Evolutionary conservation across 1,140 invertebrate genomes (phyloP), one percentile per base, ranked within the genome.

Genomic region (Asbolus verrucosus): DNA sequence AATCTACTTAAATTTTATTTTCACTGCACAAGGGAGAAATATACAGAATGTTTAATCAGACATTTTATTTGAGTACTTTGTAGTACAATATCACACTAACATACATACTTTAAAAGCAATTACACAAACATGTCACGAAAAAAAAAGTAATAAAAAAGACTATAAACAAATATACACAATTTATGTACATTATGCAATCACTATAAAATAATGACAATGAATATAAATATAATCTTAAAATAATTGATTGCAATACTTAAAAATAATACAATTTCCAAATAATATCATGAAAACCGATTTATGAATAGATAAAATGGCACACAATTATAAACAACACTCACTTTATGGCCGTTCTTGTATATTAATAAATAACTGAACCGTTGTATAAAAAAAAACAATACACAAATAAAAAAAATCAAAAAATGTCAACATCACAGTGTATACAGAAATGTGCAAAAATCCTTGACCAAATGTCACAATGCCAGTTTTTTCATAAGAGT

Each of bases 1-100:
- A n/a, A n/a, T n/a, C n/a, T n/a, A n/a, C n/a, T n/a, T n/a, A n/a
- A n/a, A n/a, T n/a, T n/a, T n/a, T n/a, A n/a, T n/a, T n/a, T n/a
- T n/a, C n/a, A n/a, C n/a, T n/a, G n/a, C n/a, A n/a, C n/a, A n/a
- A n/a, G n/a, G n/a, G n/a, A n/a, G n/a, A n/a, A n/a, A n/a, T n/a
- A n/a, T n/a, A n/a, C n/a, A n/a, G n/a, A n/a, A n/a, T n/a, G n/a
- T 8, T 27, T 27, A 27, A 27, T 36, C 33, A 36, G 5, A 36
- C 33, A 36, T 36, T 36, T 36, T 36, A 72, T 60, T 69, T 73
- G 70, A 61, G 72, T 73, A 73, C 72, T 67, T 66, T 67, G 69
- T 33, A 71, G 69, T 73, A 73, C 60, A 69, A 65, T 74, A 74
- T 76, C 75, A 76, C 75, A 74, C 75, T 67, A 72, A 72, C 70